Conservation (phyloP, 2,888 invertebrate species). For the Nycteola revayana region DNA sequence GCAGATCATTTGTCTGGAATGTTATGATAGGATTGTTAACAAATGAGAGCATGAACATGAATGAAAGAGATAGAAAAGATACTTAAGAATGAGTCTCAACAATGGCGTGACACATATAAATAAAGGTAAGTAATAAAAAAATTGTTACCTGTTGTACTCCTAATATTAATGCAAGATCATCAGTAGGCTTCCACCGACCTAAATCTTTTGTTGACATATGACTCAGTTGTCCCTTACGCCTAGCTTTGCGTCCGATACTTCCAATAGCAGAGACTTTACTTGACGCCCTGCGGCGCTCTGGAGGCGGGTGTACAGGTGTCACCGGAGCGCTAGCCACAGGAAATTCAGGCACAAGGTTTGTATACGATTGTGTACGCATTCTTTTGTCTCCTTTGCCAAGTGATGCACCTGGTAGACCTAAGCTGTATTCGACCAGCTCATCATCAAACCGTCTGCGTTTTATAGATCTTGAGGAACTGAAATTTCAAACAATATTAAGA, state of each 20-base stretch:
- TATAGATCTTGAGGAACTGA: conserved; percentile 95
- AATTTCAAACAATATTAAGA: conserved; percentile 26
- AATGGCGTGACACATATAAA: too few species aligned
- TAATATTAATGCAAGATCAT: conserved; percentile 96
- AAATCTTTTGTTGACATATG: conserved; percentile 90
- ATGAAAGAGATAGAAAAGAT: too few species aligned
- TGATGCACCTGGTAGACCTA: conserved; percentile 84
- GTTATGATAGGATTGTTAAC: neutral
- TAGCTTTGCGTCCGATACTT: conserved; percentile 69
- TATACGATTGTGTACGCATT: conserved; percentile 74
- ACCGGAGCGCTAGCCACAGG: conserved; percentile 43
- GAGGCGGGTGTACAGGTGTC: conserved; percentile 45
- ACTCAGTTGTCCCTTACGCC: conserved; percentile 85
- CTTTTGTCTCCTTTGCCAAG: conserved; percentile 71
- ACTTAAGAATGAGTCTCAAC: too few species aligned
- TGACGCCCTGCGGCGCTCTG: conserved; percentile 55
- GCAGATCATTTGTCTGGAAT: conserved; percentile 87
- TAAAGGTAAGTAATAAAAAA: too few species aligned
- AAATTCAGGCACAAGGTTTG: conserved; percentile 78
- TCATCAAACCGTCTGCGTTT: conserved; percentile 98
- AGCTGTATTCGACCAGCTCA: conserved; percentile 96
- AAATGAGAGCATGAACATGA: too few species aligned
- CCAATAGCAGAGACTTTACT: conserved; percentile 68
- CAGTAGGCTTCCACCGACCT: conserved; percentile 98
- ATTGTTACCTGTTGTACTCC: conserved; percentile 94